Percentiles rank a stretch among this genome's conserved stretches.
These are phyloP conservation scores for Colletes collaris DNA, from an alignment of 2,888 invertebrate species.

Conservation along the genomic window DNA sequence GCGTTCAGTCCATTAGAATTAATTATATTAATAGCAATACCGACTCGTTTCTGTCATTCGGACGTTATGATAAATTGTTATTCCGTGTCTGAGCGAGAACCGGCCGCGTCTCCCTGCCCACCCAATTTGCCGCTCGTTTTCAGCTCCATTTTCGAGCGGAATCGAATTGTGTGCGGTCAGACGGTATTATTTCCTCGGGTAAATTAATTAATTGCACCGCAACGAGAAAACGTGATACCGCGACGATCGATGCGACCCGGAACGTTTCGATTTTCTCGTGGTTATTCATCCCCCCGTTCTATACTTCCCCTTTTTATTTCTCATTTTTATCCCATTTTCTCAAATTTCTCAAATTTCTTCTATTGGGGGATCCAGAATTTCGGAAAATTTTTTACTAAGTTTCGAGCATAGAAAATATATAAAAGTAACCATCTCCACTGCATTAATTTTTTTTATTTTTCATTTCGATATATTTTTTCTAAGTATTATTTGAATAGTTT, in stretches of 20 bases:
- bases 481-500: too few relatives aligned
- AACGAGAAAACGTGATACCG: slow-evolving; percentile 23
- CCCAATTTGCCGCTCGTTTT: slow-evolving; percentile 55
- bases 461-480: too few relatives aligned
- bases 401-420: too few relatives aligned
- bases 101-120: slow-evolving; percentile 9
- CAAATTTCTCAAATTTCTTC: too few relatives aligned
- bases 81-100: slow-evolving; percentile 36
- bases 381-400: too few relatives aligned
- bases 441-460: too few relatives aligned
- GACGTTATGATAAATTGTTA: slow-evolving; percentile 62
- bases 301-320: not conserved
- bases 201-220: slow-evolving; percentile 64
- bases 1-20: slow-evolving; percentile 64
- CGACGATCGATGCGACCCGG: slow-evolving; percentile 34
- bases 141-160: slow-evolving; percentile 46
- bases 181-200: slow-evolving; percentile 58
- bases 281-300: not conserved
- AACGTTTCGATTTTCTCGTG: slow-evolving; percentile 39
- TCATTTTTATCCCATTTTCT: not conserved
- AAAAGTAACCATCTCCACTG: too few relatives aligned
- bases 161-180: slow-evolving; percentile 50
- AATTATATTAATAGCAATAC: slow-evolving; percentile 63
- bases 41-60: slow-evolving; percentile 57
- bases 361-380: too few relatives aligned